A percentile compares a stretch with the other conserved stretches of the same genome.
Evolutionary conservation across 2,888 invertebrate species (phyloP).

Genomic region (Timandra comae): DNA sequence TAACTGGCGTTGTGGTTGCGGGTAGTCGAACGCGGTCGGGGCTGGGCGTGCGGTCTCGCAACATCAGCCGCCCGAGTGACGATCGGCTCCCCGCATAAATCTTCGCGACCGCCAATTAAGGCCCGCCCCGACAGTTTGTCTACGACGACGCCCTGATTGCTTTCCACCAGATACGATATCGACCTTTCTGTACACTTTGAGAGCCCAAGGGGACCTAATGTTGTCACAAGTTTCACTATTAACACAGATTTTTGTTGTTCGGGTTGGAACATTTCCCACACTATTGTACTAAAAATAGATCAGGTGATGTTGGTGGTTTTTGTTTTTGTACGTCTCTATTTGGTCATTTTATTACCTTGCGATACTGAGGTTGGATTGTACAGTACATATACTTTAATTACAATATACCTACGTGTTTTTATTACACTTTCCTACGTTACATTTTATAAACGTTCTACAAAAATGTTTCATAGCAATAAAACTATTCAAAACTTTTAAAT

Average conservation of each 20-base stretch:
- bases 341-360: too few relatives aligned
- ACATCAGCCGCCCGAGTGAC: constrained; percentile 55
- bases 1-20: constrained; percentile 4
- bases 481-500: too few relatives aligned
- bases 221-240: constrained; percentile 13
- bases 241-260: constrained; percentile 4
- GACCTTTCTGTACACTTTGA: constrained; percentile 15
- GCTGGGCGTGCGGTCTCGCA: constrained; percentile 33
- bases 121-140: constrained; percentile 73
- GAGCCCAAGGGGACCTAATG: constrained; percentile 1
- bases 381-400: too few relatives aligned
- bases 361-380: too few relatives aligned
- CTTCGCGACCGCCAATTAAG: constrained; percentile 75
- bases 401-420: too few relatives aligned
- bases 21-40: constrained; percentile 15
- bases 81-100: constrained; percentile 72
- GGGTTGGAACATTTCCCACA: too few relatives aligned
- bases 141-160: constrained; percentile 75
- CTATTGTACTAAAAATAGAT: too few relatives aligned
- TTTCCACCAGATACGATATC: constrained; percentile 38
- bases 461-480: too few relatives aligned
- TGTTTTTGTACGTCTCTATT: too few relatives aligned
- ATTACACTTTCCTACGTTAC: too few relatives aligned
- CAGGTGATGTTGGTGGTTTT: too few relatives aligned
- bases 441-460: too few relatives aligned